Conservation (phyloP, 2,113 vertebrate species). For the Thamnaconus septentrionalis region DNA sequence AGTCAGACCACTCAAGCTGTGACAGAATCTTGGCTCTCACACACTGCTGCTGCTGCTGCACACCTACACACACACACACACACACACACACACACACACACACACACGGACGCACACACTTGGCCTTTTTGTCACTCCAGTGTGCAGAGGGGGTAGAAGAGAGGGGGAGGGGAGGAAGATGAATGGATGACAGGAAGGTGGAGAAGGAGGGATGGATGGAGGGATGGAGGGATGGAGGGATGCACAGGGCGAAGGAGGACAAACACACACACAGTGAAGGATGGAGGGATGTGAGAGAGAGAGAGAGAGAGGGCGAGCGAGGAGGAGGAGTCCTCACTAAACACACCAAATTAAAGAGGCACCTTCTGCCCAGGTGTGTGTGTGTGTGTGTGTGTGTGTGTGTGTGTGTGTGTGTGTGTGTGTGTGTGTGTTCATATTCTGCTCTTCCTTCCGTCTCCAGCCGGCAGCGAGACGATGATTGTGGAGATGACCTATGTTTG, state of each 20-base stretch:
- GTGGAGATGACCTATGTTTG: slow-evolving; percentile 65
- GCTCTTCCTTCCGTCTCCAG: slow-evolving; percentile 1
- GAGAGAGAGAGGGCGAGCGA: not conserved
- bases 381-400: slow-evolving; percentile 4
- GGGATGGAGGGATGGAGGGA: slow-evolving; percentile 5
- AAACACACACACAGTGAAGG: not conserved
- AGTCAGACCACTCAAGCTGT: slow-evolving; percentile 71
- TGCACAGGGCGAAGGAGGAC: slow-evolving; percentile 17
- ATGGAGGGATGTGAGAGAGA: slow-evolving; percentile 1
- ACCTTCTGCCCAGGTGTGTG: slow-evolving; percentile 1
- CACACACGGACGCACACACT: slow-evolving; percentile 4
- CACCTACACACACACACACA: not conserved
- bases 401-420: not conserved
- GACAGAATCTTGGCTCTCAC: slow-evolving; percentile 63
- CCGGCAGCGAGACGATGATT: slow-evolving; percentile 60
- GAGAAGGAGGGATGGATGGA: slow-evolving; percentile 16
- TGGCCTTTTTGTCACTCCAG: slow-evolving; percentile 16
- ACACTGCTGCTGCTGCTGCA: too few relatives aligned
- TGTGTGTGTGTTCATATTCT: not conserved
- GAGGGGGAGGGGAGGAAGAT: slow-evolving; percentile 19
- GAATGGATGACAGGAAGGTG: slow-evolving; percentile 29
- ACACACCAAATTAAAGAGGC: too few relatives aligned
- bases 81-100: not conserved
- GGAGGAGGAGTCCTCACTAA: slow-evolving; percentile 25
- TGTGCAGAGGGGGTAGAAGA: slow-evolving; percentile 1